Percentiles rank a stretch among this genome's conserved stretches.
Evolutionary conservation across 30 jellyfish, hydroid and myxozoan genomes (phyloP).

Genomic region (Hydra vulgaris): DNA sequence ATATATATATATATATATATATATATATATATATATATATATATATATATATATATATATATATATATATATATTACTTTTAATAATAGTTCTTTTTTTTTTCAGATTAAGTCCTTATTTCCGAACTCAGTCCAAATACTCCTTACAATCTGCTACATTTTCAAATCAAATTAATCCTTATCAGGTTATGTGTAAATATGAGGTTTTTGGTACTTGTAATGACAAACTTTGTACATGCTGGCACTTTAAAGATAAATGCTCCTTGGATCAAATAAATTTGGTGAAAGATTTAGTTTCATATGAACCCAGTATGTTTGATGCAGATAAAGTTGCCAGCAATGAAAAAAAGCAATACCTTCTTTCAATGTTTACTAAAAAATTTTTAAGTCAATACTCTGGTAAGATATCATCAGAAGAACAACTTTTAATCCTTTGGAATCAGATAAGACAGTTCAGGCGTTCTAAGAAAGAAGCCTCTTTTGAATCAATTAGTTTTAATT

Average conservation of each 20-base stretch:
- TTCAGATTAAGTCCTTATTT: conserved; percentile 76
- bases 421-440: conserved; percentile 38
- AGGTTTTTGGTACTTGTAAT: conserved; percentile 65
- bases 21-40: too few relatives aligned
- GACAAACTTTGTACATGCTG: conserved; percentile 47
- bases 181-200: conserved; percentile 47
- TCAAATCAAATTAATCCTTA: conserved; percentile 44
- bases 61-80: too few relatives aligned
- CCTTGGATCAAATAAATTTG: conserved; percentile 34
- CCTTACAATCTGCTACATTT: conserved; percentile 46
- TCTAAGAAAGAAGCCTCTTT: conserved; percentile 9
- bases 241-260: conserved; percentile 38
- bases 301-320: conserved; percentile 37
- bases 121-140: conserved; percentile 47
- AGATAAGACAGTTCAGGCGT: conserved; percentile 21
- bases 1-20: too few relatives aligned
- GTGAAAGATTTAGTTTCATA: conserved; percentile 41
- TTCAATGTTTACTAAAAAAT: conserved; percentile 23
- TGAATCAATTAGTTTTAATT: conserved; percentile 10
- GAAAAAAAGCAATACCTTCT: conserved; percentile 15
- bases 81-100: too few relatives aligned
- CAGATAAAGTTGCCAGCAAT: conserved; percentile 12
- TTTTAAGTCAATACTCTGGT: conserved; percentile 26
- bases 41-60: too few relatives aligned
- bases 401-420: conserved; percentile 40